phyloP scores from a whole-genome alignment of 2,888 invertebrate genomes.

The Nomada ruficornis region DNA sequence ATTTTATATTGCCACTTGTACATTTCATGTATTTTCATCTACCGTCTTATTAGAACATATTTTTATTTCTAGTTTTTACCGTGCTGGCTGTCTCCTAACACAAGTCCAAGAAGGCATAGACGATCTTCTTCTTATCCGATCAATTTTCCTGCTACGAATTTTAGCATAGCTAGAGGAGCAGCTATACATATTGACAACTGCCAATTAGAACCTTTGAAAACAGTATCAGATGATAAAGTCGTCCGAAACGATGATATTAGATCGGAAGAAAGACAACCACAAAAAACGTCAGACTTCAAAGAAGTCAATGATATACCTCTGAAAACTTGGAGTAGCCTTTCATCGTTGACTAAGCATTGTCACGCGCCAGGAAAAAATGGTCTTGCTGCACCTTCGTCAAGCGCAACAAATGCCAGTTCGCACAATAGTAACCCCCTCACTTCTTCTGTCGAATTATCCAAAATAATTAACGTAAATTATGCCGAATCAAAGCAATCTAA shows the following conservation, averaged over 20 bases:
- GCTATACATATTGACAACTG: conserved; percentile 33
- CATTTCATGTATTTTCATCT: neutral
- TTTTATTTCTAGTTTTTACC: conserved; percentile 77
- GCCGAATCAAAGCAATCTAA: conserved; percentile 66
- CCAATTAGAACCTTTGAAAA: conserved; percentile 59
- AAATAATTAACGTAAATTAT: conserved; percentile 78
- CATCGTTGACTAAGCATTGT: conserved; percentile 71
- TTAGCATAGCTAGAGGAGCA: conserved; percentile 45
- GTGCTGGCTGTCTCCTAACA: conserved; percentile 77
- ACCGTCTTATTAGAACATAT: conserved; percentile 11
- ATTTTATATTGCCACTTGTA: neutral
- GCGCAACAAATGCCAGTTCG: conserved; percentile 36
- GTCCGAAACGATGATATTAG: conserved; percentile 18
- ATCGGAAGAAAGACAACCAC: conserved; percentile 18
- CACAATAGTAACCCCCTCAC: conserved; percentile 32
- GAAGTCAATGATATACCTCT: conserved; percentile 60
- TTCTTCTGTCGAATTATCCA: conserved; percentile 69
- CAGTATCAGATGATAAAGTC: conserved; percentile 17
- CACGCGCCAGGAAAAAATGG: conserved; percentile 57
- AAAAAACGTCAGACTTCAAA: conserved; percentile 28
- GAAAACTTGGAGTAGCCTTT: conserved; percentile 79
- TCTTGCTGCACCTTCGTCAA: conserved; percentile 42
- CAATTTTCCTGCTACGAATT: conserved; percentile 71
- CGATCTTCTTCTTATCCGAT: conserved; percentile 82
- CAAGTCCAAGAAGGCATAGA: conserved; percentile 79